Conservation (phyloP, 2,113 vertebrate species). For the Vimba vimba region DNA sequence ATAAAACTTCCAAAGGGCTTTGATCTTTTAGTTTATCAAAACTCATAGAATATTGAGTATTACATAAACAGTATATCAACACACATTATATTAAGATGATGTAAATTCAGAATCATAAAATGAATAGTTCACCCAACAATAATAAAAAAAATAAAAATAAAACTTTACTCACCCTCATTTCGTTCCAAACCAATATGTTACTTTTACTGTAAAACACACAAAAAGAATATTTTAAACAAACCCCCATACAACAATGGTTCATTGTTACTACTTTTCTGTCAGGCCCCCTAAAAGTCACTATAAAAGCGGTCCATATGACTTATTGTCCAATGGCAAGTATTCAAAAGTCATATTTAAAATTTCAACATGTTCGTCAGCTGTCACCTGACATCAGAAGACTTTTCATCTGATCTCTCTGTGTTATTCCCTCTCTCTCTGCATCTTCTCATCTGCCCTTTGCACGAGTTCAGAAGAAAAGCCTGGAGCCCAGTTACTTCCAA, state of each 20-base stretch:
- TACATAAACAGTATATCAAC: not conserved
- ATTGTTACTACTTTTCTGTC: not conserved
- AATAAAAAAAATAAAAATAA: too few species aligned
- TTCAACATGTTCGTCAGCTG: not conserved
- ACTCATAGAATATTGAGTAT: not conserved
- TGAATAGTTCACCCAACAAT: too few species aligned
- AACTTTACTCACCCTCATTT: not conserved
- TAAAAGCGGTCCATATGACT: not conserved
- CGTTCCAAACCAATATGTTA: not conserved
- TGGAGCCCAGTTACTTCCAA: conserved; percentile 20
- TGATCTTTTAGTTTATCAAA: not conserved
- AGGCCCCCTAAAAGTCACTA: not conserved
- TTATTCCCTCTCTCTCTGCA: not conserved
- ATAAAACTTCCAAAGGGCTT: not conserved
- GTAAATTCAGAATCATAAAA: not conserved
- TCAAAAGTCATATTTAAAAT: not conserved
- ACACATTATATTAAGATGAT: not conserved
- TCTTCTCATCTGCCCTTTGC: conserved; percentile 14
- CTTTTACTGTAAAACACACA: not conserved
- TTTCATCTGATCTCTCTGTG: not conserved
- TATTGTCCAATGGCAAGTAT: not conserved
- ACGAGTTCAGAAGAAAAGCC: not conserved
- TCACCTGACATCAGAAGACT: not conserved
- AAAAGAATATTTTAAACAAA: not conserved
- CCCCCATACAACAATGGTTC: too few species aligned